Conservation (phyloP, 2,888 invertebrate species). For the Drosophila barbarae region DNA sequence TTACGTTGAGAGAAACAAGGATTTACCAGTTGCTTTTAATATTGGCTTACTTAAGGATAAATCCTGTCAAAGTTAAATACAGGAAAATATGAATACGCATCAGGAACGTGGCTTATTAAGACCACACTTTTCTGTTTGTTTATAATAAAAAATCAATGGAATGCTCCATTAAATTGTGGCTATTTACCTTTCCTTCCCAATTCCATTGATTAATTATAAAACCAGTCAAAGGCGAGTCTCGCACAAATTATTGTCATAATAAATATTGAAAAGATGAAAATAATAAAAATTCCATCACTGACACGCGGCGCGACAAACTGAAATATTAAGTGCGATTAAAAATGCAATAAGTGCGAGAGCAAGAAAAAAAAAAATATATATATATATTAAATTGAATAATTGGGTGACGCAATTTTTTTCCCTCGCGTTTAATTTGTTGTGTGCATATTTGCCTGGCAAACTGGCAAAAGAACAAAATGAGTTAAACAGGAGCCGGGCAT, state of each 20-base stretch:
- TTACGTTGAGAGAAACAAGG: neutral
- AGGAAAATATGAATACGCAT: neutral
- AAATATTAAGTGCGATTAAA: constrained; percentile 56
- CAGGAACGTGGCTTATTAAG: neutral
- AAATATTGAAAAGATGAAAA: constrained; percentile 57
- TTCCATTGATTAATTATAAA: constrained; percentile 36
- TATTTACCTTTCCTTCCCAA: neutral
- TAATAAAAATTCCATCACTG: constrained; percentile 43
- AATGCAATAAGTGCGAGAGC: constrained; percentile 38
- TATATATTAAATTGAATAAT: constrained; percentile 37
- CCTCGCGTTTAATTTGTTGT: constrained; percentile 19
- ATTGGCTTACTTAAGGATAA: neutral
- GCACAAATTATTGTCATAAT: constrained; percentile 62
- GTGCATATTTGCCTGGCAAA: constrained; percentile 28
- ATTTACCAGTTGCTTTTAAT: neutral
- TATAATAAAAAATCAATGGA: neutral
- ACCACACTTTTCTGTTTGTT: neutral
- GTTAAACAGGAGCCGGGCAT: constrained; percentile 35
- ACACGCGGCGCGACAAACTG: constrained; percentile 50
- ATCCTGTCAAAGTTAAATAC: neutral
- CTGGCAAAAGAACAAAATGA: constrained; percentile 35
- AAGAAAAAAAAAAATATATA: constrained; percentile 9
- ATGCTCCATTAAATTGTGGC: constrained; percentile 21
- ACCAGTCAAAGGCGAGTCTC: constrained; percentile 20
- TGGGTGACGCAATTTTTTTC: constrained; percentile 28